Conservation (phyloP, 2,888 invertebrate species). For the Eueremaeus valkanovi region DNA sequence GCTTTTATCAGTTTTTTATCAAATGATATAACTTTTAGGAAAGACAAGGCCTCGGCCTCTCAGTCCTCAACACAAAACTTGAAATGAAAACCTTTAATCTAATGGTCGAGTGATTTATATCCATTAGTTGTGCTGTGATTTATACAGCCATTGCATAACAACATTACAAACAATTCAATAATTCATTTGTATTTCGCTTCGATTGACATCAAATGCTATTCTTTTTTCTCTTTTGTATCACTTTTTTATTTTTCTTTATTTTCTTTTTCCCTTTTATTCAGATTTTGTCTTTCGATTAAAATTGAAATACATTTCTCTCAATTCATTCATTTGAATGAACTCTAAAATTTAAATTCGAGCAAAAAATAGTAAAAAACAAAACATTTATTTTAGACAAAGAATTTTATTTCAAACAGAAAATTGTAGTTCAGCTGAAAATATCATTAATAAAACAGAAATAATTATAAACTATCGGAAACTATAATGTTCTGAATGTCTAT, state of each 20-base stretch:
- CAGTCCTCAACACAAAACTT: neutral
- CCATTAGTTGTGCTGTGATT: slow-evolving; percentile 19
- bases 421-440: too few relatives aligned
- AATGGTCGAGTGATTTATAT: slow-evolving; percentile 28
- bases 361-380: neutral
- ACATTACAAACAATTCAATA: neutral
- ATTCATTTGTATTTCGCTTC: neutral
- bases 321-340: neutral
- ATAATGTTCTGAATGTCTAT: too few relatives aligned
- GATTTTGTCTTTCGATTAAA: neutral
- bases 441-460: too few relatives aligned
- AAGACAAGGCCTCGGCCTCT: too few relatives aligned
- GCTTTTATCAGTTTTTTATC: slow-evolving; percentile 1
- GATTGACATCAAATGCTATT: neutral
- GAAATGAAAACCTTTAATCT: slow-evolving; percentile 23
- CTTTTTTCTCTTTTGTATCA: neutral
- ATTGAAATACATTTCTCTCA: slow-evolving; percentile 13
- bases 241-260: neutral
- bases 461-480: too few relatives aligned
- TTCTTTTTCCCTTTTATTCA: neutral
- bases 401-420: too few relatives aligned
- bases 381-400: too few relatives aligned
- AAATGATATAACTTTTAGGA: neutral
- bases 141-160: neutral
- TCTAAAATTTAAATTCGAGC: neutral